A percentile compares a stretch with the other conserved stretches of the same genome.
Conservation (phyloP, 1,140 invertebrate genomes). For the Harlomillsia oculata region DNA sequence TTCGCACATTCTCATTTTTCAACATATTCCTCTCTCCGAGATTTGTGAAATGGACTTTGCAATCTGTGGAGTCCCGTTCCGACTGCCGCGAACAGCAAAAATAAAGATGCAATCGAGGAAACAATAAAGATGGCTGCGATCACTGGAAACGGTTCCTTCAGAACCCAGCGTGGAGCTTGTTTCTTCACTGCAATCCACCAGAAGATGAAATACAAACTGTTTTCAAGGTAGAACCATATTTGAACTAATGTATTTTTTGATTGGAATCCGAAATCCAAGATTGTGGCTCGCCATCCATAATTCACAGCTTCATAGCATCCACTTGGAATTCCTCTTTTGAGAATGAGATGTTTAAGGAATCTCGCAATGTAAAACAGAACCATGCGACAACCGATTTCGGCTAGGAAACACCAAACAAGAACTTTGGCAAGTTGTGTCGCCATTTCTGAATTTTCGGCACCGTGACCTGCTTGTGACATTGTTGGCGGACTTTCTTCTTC, state of each 20-base stretch:
- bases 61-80: conserved; percentile 13
- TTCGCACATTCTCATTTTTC: no score
- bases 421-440: conserved; percentile 11
- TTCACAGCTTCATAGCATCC: conserved; percentile 32
- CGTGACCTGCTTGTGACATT: background rate
- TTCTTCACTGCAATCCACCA: conserved; percentile 12
- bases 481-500: background rate
- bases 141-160: background rate
- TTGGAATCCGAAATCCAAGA: conserved; percentile 25
- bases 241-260: conserved; percentile 27
- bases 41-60: conserved; percentile 5
- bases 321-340: conserved; percentile 22
- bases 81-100: conserved; percentile 8
- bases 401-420: conserved; percentile 6
- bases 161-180: background rate
- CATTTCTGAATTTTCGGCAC: background rate
- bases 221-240: conserved; percentile 32
- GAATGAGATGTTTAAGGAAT: conserved; percentile 5
- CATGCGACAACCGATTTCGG: conserved; percentile 10
- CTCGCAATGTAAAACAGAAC: conserved; percentile 25
- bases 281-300: conserved; percentile 31
- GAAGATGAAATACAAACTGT: conserved; percentile 17
- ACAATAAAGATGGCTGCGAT: conserved; percentile 5
- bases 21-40: no score
- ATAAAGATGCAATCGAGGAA: conserved; percentile 4